Evolutionary conservation across 1,140 invertebrate species (phyloP), one percentile per base, ranked within the genome.

Genomic region (Musca domestica): DNA sequence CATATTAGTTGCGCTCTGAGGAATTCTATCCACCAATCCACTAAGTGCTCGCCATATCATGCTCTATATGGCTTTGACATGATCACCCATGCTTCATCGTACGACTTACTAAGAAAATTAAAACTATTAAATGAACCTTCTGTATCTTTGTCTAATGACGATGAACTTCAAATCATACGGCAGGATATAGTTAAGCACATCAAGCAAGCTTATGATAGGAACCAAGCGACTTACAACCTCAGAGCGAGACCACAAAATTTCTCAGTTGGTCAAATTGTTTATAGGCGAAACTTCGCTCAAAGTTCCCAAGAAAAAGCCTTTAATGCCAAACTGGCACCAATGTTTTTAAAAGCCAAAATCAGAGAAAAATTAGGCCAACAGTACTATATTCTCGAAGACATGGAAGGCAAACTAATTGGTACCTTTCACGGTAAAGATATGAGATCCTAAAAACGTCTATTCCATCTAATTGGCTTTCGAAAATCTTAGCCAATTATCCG

Each of bases 61-160:
- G 67, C 67, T n/a, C n/a, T 67, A 19, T 67, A 61, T 49, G 67
- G 67, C 4, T 58, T 34, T 10, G n/a, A 67, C 20, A 67, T 67
- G 67, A 67, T 67, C 1, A 67, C 67, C n/a, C n/a, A n/a, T n/a
- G n/a, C n/a, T n/a, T n/a, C n/a, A n/a, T n/a, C n/a, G n/a, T n/a
- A n/a, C n/a, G n/a, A n/a, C n/a, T n/a, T n/a, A n/a, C n/a, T n/a
- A n/a, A n/a, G n/a, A n/a, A n/a, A n/a, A n/a, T n/a, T n/a, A n/a
- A n/a, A n/a, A n/a, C n/a, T n/a, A n/a, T n/a, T n/a, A n/a, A n/a
- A n/a, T n/a, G n/a, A n/a, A 22, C 15, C 34, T 48, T 14, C 47
- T 15, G 47, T 19, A 1, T 5, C 15, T 9, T n/a, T 48, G 2
- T n/a, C 0, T 48, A 48, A 1, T 5, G 47, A 15, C 15, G 47